These are phyloP conservation scores for Hirtodrosophila alboralis DNA, from an alignment of 2,888 invertebrate species.

Conservation along the genomic window DNA sequence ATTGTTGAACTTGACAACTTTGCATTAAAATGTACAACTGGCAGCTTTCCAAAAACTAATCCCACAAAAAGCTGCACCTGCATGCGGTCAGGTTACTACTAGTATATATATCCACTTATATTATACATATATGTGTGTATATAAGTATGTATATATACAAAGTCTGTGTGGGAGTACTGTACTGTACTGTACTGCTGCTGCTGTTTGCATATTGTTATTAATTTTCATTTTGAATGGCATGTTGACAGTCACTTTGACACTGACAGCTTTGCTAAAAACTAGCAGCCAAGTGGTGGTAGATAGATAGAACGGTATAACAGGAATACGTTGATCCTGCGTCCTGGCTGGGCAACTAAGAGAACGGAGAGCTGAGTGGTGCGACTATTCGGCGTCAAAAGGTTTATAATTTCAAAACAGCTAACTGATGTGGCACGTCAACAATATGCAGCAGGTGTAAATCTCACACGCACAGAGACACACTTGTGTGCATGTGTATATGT, in stretches of 20 bases:
- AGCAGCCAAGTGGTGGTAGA: conserved; percentile 36
- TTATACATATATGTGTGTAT: conserved; percentile 7
- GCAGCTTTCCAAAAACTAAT: conserved; percentile 35
- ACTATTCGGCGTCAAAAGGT: conserved; percentile 62
- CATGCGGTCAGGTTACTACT: conserved; percentile 46
- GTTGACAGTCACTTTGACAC: conserved; percentile 81
- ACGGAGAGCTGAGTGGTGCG: conserved; percentile 36
- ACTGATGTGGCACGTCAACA: conserved; percentile 64
- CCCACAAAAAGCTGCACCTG: conserved; percentile 52
- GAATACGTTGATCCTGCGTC: conserved; percentile 34
- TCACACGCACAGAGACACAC: conserved; percentile 27
- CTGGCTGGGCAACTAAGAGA: conserved; percentile 27
- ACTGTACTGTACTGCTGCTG: conserved; percentile 30
- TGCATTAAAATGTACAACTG: conserved; percentile 42
- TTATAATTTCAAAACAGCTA: conserved; percentile 67
- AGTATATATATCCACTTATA: conserved; percentile 4
- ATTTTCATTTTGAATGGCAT: conserved; percentile 81
- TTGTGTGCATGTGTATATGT: conserved; percentile 24
- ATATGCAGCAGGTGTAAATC: conserved; percentile 68
- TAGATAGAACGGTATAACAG: conserved; percentile 4
- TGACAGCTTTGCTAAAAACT: conserved; percentile 75
- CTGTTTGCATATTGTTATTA: conserved; percentile 76
- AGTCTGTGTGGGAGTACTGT: conserved; percentile 29
- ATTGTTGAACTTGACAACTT: conserved; percentile 52
- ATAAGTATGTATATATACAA: conserved; percentile 2